These are phyloP conservation scores for Oxyura jamaicensis DNA, from an alignment of 2,113 vertebrate species.

Conservation along the genomic window DNA sequence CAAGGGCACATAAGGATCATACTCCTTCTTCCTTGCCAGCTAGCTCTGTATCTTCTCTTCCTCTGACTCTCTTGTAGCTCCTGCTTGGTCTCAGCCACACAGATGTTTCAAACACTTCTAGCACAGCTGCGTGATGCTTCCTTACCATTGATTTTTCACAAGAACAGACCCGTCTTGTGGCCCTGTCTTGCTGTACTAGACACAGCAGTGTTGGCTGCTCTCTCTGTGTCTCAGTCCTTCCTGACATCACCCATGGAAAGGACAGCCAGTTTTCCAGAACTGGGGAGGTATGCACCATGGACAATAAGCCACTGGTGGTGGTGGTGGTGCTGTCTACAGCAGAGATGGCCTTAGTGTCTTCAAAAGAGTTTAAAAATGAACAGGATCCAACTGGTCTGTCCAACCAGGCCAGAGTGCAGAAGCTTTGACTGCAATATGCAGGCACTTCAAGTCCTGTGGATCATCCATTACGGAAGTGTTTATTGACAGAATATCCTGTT, in stretches of 20 bases:
- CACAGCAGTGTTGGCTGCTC: background rate
- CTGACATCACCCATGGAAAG: background rate
- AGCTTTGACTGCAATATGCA: background rate
- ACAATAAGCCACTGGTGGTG: background rate
- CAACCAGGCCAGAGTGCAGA: background rate
- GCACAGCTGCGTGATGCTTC: background rate
- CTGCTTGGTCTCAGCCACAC: background rate
- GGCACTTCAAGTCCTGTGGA: background rate
- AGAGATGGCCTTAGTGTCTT: background rate
- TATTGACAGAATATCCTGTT: background rate
- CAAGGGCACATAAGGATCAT: no score
- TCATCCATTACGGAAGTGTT: background rate
- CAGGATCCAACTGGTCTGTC: background rate
- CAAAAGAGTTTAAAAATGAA: background rate
- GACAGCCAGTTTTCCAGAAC: background rate
- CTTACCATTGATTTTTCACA: background rate
- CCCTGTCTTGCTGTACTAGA: background rate
- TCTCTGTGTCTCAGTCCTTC: background rate
- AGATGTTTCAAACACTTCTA: background rate
- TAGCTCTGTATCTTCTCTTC: background rate
- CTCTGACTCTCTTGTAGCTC: background rate
- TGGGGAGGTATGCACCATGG: background rate
- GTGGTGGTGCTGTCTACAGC: background rate
- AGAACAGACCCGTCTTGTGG: background rate
- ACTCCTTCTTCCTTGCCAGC: background rate